Evolutionary conservation across 2,113 vertebrate species (phyloP).

Genomic region (Acrocephalus arundinaceus): DNA sequence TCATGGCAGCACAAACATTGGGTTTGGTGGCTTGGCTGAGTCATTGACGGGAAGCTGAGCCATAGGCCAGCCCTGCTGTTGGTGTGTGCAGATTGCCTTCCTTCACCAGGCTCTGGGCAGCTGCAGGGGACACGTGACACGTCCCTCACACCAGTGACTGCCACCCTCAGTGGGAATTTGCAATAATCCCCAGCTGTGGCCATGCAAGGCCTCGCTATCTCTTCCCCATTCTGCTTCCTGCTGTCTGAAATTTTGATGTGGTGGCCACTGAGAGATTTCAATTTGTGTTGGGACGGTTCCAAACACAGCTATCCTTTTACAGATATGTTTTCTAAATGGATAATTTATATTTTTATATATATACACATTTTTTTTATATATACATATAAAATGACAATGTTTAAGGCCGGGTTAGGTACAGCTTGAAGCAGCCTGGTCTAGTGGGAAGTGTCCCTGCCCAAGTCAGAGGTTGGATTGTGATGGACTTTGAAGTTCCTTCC

Average conservation of each 20-base stretch:
- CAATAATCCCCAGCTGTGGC: background rate
- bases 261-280: background rate
- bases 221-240: conserved; percentile 22
- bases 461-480: background rate
- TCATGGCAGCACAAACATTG: fast-evolving
- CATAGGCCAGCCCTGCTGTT: background rate
- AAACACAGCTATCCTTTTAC: background rate
- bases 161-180: background rate
- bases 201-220: background rate
- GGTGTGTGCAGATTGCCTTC: background rate
- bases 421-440: background rate
- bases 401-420: background rate
- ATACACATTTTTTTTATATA: background rate
- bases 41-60: fast-evolving
- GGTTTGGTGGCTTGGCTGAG: background rate
- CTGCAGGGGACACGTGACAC: background rate
- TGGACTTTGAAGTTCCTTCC: background rate
- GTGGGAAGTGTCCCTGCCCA: background rate
- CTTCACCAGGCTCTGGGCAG: background rate
- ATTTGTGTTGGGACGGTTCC: background rate
- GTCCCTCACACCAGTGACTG: background rate
- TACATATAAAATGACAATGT: background rate
- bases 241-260: background rate
- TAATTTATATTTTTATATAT: background rate
- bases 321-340: background rate